Conservation (phyloP, 2,797 vertebrate genomes). For the Phataginus tricuspis region DNA sequence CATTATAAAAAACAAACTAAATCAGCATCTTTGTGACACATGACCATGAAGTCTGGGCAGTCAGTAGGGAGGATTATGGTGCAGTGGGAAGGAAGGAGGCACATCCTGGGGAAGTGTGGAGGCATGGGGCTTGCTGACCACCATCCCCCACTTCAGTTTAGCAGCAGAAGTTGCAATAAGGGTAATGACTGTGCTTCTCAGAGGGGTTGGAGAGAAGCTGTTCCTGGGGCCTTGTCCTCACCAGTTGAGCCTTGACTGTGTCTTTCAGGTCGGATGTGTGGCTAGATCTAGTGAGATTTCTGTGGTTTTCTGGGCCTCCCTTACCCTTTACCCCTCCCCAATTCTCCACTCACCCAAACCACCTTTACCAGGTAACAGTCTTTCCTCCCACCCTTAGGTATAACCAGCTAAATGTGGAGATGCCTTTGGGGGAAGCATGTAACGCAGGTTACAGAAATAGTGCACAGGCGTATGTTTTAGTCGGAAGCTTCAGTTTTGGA, state of each 20-base stretch:
- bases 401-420: neutral
- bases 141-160: neutral
- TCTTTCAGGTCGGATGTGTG: neutral
- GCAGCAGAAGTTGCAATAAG: neutral
- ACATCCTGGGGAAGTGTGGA: neutral
- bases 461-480: neutral
- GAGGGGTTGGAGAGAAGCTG: neutral
- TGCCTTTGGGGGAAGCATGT: neutral
- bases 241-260: neutral
- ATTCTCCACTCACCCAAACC: neutral
- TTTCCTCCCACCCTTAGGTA: neutral
- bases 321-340: neutral
- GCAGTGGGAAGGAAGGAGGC: too few relatives aligned
- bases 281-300: neutral
- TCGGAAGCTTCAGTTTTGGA: conserved; percentile 20
- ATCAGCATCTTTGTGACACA: neutral
- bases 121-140: neutral
- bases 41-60: neutral
- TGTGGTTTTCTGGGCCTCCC: neutral
- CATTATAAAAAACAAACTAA: neutral
- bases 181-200: neutral
- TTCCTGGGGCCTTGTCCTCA: neutral
- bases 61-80: neutral
- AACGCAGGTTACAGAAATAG: neutral
- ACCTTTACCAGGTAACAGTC: neutral